Percentiles rank a stretch among this genome's conserved stretches.
Evolutionary conservation across 2,113 vertebrate genomes (phyloP).

Genomic region (Empidonax traillii): DNA sequence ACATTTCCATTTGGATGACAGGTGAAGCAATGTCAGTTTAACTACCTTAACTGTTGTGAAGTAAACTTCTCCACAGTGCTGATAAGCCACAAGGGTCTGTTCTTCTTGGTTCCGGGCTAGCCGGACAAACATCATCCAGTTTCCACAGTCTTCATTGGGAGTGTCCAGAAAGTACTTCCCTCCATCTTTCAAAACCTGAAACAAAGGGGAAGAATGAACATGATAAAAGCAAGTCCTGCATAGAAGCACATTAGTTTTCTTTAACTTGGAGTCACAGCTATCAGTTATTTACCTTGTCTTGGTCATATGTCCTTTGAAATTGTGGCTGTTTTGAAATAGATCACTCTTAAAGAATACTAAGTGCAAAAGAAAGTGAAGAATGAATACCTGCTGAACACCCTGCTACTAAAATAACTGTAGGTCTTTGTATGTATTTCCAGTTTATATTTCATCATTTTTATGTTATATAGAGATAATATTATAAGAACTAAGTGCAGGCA

Average conservation of each 20-base stretch:
- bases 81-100: constrained; percentile 70
- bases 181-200: constrained; percentile 66
- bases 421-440: constrained; percentile 42
- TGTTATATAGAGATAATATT: constrained; percentile 46
- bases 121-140: constrained; percentile 74
- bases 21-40: neutral
- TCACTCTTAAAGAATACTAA: neutral
- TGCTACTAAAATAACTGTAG: neutral
- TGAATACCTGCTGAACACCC: neutral
- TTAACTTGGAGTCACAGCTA: neutral
- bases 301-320: neutral
- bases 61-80: constrained; percentile 69
- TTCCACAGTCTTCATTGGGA: constrained; percentile 71
- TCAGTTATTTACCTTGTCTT: neutral
- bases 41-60: constrained; percentile 69
- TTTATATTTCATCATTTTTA: constrained; percentile 50
- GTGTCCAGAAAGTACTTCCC: constrained; percentile 68
- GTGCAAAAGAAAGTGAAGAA: neutral
- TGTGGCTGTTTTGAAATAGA: neutral
- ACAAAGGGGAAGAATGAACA: neutral
- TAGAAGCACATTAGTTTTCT: neutral
- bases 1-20: neutral
- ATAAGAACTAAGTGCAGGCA: constrained; percentile 33
- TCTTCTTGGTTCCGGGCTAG: constrained; percentile 66
- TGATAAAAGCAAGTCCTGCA: neutral